phyloP scores from a whole-genome alignment of 2,888 invertebrate genomes.

The Galerucella pusilla region DNA sequence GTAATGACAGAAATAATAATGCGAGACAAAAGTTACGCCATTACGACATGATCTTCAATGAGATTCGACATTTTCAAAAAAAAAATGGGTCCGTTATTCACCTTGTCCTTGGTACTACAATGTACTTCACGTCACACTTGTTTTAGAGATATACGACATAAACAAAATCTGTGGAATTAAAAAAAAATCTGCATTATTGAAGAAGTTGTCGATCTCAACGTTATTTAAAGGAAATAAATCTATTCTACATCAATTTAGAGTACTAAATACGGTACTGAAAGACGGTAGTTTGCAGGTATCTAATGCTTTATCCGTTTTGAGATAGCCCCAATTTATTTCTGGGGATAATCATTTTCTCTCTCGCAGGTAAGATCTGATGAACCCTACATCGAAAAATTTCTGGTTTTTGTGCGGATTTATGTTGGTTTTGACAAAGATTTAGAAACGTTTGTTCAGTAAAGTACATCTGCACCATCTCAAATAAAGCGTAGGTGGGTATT shows the following conservation, averaged over 20 bases:
- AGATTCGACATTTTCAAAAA: too few relatives aligned
- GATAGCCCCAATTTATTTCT: slow-evolving; percentile 28
- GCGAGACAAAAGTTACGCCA: too few relatives aligned
- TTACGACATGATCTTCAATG: too few relatives aligned
- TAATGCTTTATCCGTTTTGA: slow-evolving; percentile 24
- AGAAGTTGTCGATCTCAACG: too few relatives aligned
- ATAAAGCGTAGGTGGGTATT: neutral
- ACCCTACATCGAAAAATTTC: slow-evolving; percentile 8
- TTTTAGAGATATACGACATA: too few relatives aligned
- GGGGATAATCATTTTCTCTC: slow-evolving; percentile 23
- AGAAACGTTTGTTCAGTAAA: slow-evolving; percentile 3
- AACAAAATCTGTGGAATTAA: too few relatives aligned
- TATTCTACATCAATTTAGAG: too few relatives aligned
- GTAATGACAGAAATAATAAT: too few relatives aligned
- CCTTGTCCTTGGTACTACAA: too few relatives aligned
- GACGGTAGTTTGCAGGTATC: slow-evolving; percentile 28
- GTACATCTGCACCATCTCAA: neutral
- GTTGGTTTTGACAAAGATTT: slow-evolving; percentile 4
- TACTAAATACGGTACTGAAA: slow-evolving; percentile 6
- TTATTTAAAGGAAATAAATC: neutral
- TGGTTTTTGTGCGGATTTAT: slow-evolving; percentile 10
- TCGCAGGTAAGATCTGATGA: slow-evolving; percentile 30
- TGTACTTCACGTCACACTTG: too few relatives aligned
- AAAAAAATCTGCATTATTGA: too few relatives aligned
- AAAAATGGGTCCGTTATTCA: too few relatives aligned